Conservation (phyloP, 2,113 vertebrate species). For the Alouatta palliata region DNA sequence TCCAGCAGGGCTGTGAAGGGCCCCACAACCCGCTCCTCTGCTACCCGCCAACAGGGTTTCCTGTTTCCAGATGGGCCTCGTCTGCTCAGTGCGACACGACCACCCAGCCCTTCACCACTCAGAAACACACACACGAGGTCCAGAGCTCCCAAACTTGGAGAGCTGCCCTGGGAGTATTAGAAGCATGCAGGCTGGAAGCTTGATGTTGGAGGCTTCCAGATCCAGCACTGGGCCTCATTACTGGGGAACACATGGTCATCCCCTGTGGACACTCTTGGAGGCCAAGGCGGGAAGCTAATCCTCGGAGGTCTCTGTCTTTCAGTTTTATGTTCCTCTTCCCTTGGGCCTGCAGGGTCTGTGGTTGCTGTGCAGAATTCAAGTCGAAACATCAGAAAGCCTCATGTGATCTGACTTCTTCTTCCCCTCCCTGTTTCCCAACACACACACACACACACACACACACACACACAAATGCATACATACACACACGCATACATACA, state of each 20-base stretch:
- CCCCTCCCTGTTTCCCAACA: neutral
- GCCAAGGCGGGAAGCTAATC: neutral
- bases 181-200: neutral
- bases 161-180: neutral
- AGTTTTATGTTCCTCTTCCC: slow-evolving; percentile 17
- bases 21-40: neutral
- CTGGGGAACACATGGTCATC: neutral
- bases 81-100: neutral
- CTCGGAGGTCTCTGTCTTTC: neutral
- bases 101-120: neutral
- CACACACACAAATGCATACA: neutral
- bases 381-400: slow-evolving; percentile 50
- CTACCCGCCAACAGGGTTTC: neutral
- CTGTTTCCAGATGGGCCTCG: neutral
- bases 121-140: rapidly evolving
- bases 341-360: neutral
- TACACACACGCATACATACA: neutral
- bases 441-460: neutral
- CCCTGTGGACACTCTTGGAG: neutral
- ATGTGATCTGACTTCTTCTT: slow-evolving; percentile 15
- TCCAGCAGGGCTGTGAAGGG: neutral
- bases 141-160: neutral
- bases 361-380: slow-evolving; percentile 20
- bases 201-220: neutral
- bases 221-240: neutral